Conservation (phyloP, 2,888 invertebrate species). For the Malthinus seriepunctatus region DNA sequence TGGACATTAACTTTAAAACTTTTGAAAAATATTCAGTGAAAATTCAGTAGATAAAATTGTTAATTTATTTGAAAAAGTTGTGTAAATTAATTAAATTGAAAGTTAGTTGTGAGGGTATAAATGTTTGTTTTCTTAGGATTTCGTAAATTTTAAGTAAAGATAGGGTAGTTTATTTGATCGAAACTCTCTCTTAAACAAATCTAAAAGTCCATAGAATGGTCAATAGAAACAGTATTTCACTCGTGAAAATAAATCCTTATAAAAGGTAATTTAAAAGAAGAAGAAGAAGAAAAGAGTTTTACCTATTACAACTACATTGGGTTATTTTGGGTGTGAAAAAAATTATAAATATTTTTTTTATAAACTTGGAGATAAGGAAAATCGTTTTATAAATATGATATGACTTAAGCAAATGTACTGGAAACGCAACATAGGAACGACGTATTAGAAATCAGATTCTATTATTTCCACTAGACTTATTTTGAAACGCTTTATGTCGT, state of each 20-base stretch:
- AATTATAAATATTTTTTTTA: slow-evolving; percentile 11
- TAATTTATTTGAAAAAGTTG: not conserved
- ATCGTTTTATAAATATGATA: slow-evolving; percentile 31
- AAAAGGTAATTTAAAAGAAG: not conserved
- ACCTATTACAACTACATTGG: not conserved
- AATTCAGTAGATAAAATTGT: slow-evolving; percentile 2
- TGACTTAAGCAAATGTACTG: slow-evolving; percentile 32
- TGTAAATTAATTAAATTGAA: slow-evolving; percentile 1
- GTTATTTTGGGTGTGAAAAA: not conserved
- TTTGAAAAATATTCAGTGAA: not conserved
- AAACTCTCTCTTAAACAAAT: slow-evolving; percentile 24
- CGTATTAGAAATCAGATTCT: slow-evolving; percentile 31
- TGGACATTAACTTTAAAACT: too few relatives aligned
- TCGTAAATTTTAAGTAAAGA: slow-evolving; percentile 16
- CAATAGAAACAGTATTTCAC: slow-evolving; percentile 31
- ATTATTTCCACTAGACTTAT: slow-evolving; percentile 28
- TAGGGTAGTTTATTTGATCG: slow-evolving; percentile 20
- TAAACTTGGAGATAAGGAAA: slow-evolving; percentile 15
- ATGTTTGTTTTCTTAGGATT: not conserved
- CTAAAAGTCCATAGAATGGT: slow-evolving; percentile 27
- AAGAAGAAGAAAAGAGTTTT: not conserved
- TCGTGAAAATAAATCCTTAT: slow-evolving; percentile 25
- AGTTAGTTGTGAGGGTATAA: not conserved
- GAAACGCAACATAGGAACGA: slow-evolving; percentile 29
- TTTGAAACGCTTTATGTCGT: slow-evolving; percentile 15